Base-by-base conservation (phyloP, 2,888 invertebrate genomes). In the Melipona beecheii region DNA sequence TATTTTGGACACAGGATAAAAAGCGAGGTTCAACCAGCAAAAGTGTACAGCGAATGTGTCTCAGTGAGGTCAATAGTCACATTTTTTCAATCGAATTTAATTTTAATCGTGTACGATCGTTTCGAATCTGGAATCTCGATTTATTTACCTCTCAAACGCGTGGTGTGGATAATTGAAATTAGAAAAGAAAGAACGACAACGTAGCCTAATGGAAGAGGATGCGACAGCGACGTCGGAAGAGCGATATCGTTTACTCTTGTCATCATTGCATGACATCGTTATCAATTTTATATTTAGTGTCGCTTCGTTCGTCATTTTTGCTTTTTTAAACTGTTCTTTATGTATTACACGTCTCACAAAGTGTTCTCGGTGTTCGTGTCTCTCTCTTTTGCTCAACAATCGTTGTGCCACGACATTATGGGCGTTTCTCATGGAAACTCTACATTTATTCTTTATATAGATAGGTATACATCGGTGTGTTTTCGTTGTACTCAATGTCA, bases 401-500 rank as follows among this genome's bases (percentile, higher is more conserved):
- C 69, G 52, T 81, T 82, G 60, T 79, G 27, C 72, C 50, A 79
- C 52, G 60, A 75, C 62, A 68, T 73, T 72, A 49, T 58, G 9
- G 66, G 43, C 70, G 68, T 75, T 27, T 64, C 43, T 43, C 77
- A 49, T 69, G 79, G 62, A 74, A 66, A 77, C 50, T 84, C 75
- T 76, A 73, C 78, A 58, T 70, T 69, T 52, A 66, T 77, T 65
- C 56, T 72, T 64, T 56, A n/a, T n/a, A 56, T 84, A 50, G 50
- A 71, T 77, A 71, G 74, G 43, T 73, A 27, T 74, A 75, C 36
- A 71, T 90, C 86, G 68, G 77, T 81, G 80, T 87, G 78, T 84
- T 83, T 52, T 85, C 90, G 85, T 92, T 91, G 91, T 88, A 91
- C 88, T 91, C 84, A 83, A 76, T 91, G 88, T 92, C 89, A 77